phyloP scores from a whole-genome alignment of 2,888 invertebrate genomes.

The Zootermopsis nevadensis region DNA sequence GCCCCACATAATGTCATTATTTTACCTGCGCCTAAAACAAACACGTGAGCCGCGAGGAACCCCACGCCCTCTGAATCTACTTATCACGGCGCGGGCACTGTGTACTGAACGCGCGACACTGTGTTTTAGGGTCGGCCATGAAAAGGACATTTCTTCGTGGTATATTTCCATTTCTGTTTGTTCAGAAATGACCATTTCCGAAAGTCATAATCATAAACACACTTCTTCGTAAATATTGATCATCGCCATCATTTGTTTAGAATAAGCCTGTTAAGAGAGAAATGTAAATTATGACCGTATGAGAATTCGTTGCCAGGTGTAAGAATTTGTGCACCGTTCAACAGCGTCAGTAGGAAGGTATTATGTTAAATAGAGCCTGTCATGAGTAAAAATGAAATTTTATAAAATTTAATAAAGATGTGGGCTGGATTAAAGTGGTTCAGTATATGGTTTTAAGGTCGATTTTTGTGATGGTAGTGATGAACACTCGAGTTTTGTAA shows the following conservation, averaged over 20 bases:
- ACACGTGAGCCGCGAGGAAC: background rate
- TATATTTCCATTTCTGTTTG: background rate
- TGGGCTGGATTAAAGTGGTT: too few relatives aligned
- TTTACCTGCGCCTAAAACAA: slow-evolving; percentile 2
- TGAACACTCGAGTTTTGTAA: too few relatives aligned
- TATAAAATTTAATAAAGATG: too few relatives aligned
- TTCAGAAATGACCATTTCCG: background rate
- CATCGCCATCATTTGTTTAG: background rate
- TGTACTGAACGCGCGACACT: background rate
- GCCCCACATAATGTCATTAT: background rate
- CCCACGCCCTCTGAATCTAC: slow-evolving; percentile 15
- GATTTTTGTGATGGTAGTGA: too few relatives aligned
- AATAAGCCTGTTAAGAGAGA: slow-evolving; percentile 4
- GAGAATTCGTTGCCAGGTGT: slow-evolving; percentile 1
- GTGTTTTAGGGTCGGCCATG: background rate
- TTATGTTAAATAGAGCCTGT: too few relatives aligned
- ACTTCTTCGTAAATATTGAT: slow-evolving; percentile 17
- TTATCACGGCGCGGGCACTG: background rate
- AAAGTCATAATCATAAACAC: slow-evolving; percentile 1
- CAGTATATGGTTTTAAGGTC: too few relatives aligned
- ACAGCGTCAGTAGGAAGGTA: too few relatives aligned
- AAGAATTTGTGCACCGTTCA: background rate
- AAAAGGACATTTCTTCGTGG: background rate
- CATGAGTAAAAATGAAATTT: too few relatives aligned
- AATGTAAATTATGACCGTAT: background rate